Percentiles rank a stretch among this genome's conserved stretches.
Conservation (phyloP, 30 jellyfish, hydroid and myxozoan genomes). For the Hydractinia symbiolongicarpus region DNA sequence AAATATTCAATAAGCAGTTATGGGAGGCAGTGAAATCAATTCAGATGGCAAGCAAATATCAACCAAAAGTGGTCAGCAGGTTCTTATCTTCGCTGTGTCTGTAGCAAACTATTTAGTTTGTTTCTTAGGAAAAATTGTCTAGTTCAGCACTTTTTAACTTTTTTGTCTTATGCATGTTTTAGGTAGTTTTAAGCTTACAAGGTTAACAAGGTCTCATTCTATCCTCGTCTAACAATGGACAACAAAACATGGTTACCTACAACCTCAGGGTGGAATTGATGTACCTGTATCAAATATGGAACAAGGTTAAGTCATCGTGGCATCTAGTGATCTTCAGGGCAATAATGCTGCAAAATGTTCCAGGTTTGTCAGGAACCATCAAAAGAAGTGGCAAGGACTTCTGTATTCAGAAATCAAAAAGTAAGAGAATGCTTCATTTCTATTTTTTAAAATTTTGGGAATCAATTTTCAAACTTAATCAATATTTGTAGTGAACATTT, state of each 20-base stretch:
- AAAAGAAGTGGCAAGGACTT: conserved; percentile 19
- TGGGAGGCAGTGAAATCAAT: conserved; percentile 11
- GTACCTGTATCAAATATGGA: conserved; percentile 23
- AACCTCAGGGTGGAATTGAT: conserved; percentile 19
- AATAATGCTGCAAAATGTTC: conserved; percentile 33
- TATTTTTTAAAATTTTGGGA: too few species aligned
- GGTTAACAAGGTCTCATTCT: conserved; percentile 21
- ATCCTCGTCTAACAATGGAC: conserved; percentile 6
- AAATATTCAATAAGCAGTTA: conserved; percentile 71
- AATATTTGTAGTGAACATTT: too few species aligned
- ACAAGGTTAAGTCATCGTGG: conserved; percentile 40
- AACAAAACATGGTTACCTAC: conserved; percentile 31
- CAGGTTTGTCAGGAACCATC: conserved; percentile 16
- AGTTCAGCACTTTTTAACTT: not conserved
- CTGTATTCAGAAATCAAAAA: too few species aligned
- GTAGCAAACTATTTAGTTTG: not conserved
- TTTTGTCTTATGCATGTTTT: not conserved
- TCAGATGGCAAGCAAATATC: conserved; percentile 3
- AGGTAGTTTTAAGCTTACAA: conserved; percentile 42
- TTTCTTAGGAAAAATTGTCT: not conserved
- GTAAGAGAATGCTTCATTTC: too few species aligned
- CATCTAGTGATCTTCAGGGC: conserved; percentile 38
- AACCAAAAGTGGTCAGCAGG: conserved; percentile 24
- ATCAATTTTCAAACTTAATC: too few species aligned
- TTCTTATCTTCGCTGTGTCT: not conserved